Evolutionary conservation across 2,797 vertebrate species (phyloP), one percentile per base, ranked within the genome.

Genomic region (Naso thynnoides): DNA sequence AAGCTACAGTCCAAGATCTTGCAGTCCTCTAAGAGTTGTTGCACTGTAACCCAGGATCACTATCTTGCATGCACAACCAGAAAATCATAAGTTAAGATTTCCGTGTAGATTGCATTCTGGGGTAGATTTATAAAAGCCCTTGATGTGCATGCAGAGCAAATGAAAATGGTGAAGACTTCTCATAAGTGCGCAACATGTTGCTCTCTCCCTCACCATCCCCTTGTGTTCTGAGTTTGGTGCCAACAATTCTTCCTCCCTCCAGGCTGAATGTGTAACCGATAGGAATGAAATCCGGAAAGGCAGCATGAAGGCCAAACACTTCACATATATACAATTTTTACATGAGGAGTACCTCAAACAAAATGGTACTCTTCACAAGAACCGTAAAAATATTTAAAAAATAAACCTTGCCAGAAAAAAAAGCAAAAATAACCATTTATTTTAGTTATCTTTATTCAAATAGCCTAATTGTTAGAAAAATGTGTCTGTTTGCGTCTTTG

Each of bases 221-320:
- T 70, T 54, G 23, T 65, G 73, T 81, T 82, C 52, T 63, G 52
- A 69, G 50, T 2, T 24, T 16, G 33, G 62, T 76, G 88, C 88
- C 91, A 91, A 83, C 21, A 77, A 85, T 88, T 83, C 78, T 86
- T 82, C 78, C 79, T 85, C 84, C 86, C 70, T 73, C 78, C 48
- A 16, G 9, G 70, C 47, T 63, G 24, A 44, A 44, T 19, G 47
- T 42, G 50, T 2, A 39, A 67, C 23, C 54, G 36, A 16, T 56
- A 65, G 58, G 6, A 31, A 41, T 15, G 19, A 47, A 38, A 38
- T 58, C 53, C 31, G 13, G 1, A 58, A 52, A 19, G 8, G 24
- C 24, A 45, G 27, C 38, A 61, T 11, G 6, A 58, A 6, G 16
- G n/a, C n/a, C n/a, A n/a, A n/a, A n/a, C n/a, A n/a, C n/a, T n/a